Evolutionary conservation across 2,797 vertebrate genomes (phyloP).

Genomic region (Scolopax bukidnonensis): DNA sequence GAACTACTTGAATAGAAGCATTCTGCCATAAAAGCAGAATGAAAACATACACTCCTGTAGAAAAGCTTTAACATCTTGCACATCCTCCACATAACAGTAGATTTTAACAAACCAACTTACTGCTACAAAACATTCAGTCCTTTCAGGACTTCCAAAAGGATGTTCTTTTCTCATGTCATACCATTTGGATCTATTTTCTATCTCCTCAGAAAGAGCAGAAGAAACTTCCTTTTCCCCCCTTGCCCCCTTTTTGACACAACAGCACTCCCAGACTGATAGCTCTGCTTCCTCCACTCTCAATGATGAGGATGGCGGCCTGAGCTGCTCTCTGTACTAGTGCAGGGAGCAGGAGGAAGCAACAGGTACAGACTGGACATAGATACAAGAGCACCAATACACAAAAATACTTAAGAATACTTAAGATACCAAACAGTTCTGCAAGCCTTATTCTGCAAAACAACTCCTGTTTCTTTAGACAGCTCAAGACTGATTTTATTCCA

Average conservation of each 20-base stretch:
- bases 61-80: not conserved
- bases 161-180: not conserved
- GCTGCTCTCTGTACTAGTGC: too few species aligned
- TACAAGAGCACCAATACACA: accelerated
- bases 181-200: not conserved
- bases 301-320: accelerated
- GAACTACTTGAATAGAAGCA: not conserved
- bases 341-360: not conserved
- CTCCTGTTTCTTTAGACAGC: not conserved
- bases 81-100: not conserved
- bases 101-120: not conserved
- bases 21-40: not conserved
- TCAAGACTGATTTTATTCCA: not conserved
- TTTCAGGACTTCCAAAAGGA: not conserved
- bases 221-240: not conserved
- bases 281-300: not conserved
- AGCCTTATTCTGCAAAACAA: not conserved
- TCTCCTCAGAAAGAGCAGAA: not conserved
- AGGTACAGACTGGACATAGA: not conserved
- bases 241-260: not conserved
- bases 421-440: not conserved
- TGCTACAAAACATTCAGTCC: not conserved
- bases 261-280: not conserved
- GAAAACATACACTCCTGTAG: not conserved
- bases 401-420: not conserved